phyloP scores from a whole-genome alignment of 2,113 vertebrate genomes.

The Ellobius talpinus region DNA sequence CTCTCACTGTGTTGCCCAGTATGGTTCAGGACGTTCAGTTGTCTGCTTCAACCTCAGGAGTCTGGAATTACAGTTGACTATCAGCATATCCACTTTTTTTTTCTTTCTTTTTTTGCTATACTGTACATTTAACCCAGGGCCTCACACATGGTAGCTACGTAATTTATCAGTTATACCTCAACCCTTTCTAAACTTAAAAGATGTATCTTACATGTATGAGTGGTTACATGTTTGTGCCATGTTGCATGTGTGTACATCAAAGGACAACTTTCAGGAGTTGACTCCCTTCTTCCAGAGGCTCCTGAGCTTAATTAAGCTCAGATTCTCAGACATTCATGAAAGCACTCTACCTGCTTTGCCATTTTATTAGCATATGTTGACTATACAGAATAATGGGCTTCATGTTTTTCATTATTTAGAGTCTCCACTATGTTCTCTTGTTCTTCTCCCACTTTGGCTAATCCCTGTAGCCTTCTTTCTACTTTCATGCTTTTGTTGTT shows the following conservation, averaged over 20 bases:
- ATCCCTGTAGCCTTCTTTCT: not conserved
- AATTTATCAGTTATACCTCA: not conserved
- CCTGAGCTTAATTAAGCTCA: not conserved
- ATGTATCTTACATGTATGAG: not conserved
- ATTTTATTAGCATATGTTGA: not conserved
- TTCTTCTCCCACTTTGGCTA: not conserved
- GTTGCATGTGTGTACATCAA: not conserved
- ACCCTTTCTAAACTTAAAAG: not conserved
- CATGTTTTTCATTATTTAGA: not conserved
- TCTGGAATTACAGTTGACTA: not conserved
- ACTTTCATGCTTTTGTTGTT: not conserved
- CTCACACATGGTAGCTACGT: not conserved
- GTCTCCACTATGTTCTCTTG: not conserved
- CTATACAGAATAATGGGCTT: not conserved
- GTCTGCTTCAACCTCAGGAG: not conserved
- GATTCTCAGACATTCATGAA: not conserved
- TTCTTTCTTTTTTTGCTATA: not conserved
- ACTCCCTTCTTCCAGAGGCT: not conserved
- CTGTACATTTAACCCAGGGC: not conserved
- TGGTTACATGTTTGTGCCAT: not conserved
- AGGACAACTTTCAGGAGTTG: not conserved
- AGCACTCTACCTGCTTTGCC: not conserved
- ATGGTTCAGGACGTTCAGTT: not conserved
- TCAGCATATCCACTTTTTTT: not conserved
- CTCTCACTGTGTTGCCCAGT: not conserved